Evolutionary conservation across 2,888 invertebrate species (phyloP).

Genomic region (Vannuccia rotundouncinata): DNA sequence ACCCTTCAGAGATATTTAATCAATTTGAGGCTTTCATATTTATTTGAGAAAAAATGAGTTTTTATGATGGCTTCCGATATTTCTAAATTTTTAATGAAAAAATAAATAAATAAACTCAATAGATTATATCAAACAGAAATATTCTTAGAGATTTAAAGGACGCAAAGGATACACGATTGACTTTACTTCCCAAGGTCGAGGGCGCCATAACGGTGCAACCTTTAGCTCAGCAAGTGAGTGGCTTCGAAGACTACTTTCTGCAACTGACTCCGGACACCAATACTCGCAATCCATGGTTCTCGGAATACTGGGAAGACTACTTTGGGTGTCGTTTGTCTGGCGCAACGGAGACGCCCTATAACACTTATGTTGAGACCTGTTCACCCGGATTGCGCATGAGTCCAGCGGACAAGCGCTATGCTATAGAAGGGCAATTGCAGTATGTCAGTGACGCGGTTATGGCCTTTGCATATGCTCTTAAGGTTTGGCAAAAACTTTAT

Average conservation of each 20-base stretch:
- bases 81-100: background rate
- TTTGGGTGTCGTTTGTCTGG: slow-evolving; percentile 62
- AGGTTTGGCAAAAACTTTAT: no score
- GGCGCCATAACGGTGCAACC: slow-evolving; percentile 71
- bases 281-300: slow-evolving; percentile 67
- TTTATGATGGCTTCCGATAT: background rate
- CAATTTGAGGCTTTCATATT: no score
- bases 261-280: slow-evolving; percentile 64
- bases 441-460: slow-evolving; percentile 92
- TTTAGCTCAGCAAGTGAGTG: slow-evolving; percentile 60
- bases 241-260: slow-evolving; percentile 65
- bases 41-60: background rate
- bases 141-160: no score
- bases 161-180: background rate
- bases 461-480: slow-evolving; percentile 80
- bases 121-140: no score
- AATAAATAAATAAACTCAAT: no score
- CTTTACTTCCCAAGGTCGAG: slow-evolving; percentile 54
- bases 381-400: slow-evolving; percentile 61
- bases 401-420: slow-evolving; percentile 65
- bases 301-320: slow-evolving; percentile 70
- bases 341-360: slow-evolving; percentile 47
- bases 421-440: slow-evolving; percentile 76
- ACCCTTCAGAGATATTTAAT: no score
- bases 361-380: slow-evolving; percentile 60